Evolutionary conservation across 2,888 invertebrate species (phyloP).

Genomic region (Drosophila mayaguana): DNA sequence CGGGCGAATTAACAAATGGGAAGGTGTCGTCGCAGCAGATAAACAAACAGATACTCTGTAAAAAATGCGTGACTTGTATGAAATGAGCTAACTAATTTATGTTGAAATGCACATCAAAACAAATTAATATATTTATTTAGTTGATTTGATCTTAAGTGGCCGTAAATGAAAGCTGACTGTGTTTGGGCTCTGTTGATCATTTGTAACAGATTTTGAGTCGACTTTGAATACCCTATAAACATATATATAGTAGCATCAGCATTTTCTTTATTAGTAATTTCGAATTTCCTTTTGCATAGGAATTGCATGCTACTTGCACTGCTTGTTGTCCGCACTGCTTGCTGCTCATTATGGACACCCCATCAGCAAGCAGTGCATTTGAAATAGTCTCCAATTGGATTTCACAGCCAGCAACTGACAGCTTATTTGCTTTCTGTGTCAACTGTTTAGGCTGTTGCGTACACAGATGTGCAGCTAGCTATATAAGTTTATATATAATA

Average conservation of each 20-base stretch:
- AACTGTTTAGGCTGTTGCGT: constrained; percentile 24
- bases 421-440: constrained; percentile 54
- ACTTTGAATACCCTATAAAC: background rate
- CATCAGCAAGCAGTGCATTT: constrained; percentile 35
- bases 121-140: background rate
- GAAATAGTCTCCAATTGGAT: constrained; percentile 8
- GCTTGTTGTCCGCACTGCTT: too few relatives aligned
- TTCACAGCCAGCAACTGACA: constrained; percentile 1
- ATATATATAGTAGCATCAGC: background rate
- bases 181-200: background rate
- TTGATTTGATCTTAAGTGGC: background rate
- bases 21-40: constrained; percentile 12
- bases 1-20: constrained; percentile 12
- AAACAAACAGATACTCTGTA: constrained; percentile 30
- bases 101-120: background rate
- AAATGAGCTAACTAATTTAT: constrained; percentile 4
- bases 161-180: background rate
- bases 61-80: constrained; percentile 6
- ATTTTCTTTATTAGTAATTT: background rate
- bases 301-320: background rate
- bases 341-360: background rate
- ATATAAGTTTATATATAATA: background rate
- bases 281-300: background rate
- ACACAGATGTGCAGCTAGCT: constrained; percentile 14
- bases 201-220: background rate